phyloP scores from a whole-genome alignment of 2,797 vertebrate genomes.

The Schizopygopsis malacanthus region DNA sequence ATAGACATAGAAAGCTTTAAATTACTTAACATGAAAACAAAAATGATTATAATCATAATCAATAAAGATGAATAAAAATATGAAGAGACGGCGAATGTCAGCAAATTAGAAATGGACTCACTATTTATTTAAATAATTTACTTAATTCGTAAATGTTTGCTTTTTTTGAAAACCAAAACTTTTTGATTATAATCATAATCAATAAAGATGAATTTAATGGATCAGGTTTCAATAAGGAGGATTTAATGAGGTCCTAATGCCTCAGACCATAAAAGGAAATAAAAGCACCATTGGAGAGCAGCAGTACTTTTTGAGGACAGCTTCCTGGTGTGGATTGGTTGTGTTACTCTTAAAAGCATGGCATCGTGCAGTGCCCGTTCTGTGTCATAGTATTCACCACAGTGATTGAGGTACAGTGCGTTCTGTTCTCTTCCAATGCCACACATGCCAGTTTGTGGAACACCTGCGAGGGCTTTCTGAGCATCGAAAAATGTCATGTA shows the following conservation, averaged over 20 bases:
- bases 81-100: no score
- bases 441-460: neutral
- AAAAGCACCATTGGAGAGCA: slow-evolving; percentile 65
- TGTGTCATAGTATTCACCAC: slow-evolving; percentile 11
- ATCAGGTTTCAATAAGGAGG: no score
- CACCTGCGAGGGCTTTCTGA: slow-evolving; percentile 2
- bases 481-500: neutral
- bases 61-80: no score
- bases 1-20: no score
- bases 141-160: no score
- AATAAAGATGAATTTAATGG: no score
- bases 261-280: slow-evolving; percentile 56
- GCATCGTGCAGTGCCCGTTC: neutral
- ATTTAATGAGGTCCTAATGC: slow-evolving; percentile 58
- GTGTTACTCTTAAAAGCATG: slow-evolving; percentile 11
- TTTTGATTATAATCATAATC: no score
- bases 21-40: no score
- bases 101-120: no score
- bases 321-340: neutral
- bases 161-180: no score
- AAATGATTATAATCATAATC: no score
- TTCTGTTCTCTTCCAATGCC: slow-evolving; percentile 41
- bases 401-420: slow-evolving; percentile 30
- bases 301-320: slow-evolving; percentile 21
- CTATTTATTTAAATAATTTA: no score